Conservation (phyloP, 1,140 invertebrate genomes). For the Cydia amplana region DNA sequence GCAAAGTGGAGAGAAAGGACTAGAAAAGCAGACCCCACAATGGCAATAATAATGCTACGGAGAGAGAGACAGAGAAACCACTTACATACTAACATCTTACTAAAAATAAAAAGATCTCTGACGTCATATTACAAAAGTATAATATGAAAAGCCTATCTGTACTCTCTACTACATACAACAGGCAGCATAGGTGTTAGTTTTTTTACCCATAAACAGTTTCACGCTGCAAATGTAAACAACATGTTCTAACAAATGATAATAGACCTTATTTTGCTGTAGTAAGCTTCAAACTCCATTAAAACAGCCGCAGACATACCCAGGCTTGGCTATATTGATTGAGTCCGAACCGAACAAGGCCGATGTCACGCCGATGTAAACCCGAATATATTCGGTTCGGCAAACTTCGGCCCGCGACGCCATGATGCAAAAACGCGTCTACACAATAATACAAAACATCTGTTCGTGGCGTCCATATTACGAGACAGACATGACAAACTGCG, state of each 20-base stretch:
- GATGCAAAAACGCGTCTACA: slow-evolving; percentile 12
- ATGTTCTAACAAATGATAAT: not conserved
- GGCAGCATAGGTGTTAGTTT: too few species aligned
- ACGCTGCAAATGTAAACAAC: not conserved
- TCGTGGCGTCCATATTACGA: not conserved
- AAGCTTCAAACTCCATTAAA: not conserved
- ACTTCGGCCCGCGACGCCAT: slow-evolving; percentile 2
- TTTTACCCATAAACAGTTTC: not conserved
- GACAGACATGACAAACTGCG: not conserved
- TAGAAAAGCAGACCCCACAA: too few species aligned
- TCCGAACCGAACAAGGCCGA: not conserved
- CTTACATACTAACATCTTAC: too few species aligned
- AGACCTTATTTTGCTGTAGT: not conserved
- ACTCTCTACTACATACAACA: too few species aligned
- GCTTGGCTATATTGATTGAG: slow-evolving; percentile 13
- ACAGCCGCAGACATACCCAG: not conserved
- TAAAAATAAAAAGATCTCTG: too few species aligned
- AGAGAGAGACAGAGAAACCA: too few species aligned
- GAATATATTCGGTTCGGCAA: slow-evolving; percentile 10
- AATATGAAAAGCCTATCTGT: too few species aligned
- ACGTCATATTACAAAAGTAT: too few species aligned
- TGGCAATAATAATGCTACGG: too few species aligned
- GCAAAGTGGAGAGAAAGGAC: too few species aligned
- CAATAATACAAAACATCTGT: slow-evolving; percentile 23
- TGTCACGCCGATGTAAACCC: not conserved